Conservation (phyloP, 2,797 vertebrate genomes). For the Apogon hyalosoma region DNA sequence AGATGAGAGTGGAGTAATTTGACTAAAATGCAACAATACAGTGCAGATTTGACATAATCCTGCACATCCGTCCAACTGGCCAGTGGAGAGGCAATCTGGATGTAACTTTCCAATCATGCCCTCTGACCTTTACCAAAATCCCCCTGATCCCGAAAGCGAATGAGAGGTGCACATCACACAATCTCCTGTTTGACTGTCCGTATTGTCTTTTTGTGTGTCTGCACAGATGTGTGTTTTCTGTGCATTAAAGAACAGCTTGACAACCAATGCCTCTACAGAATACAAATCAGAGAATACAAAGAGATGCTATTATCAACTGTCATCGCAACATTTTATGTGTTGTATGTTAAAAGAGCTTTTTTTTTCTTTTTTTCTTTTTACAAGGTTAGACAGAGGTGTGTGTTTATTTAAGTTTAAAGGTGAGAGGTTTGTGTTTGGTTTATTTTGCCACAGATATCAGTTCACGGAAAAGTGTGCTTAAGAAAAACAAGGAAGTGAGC, state of each 20-base stretch:
- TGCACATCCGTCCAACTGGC: conserved; percentile 65
- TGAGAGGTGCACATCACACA: conserved; percentile 9
- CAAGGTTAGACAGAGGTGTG: conserved; percentile 43
- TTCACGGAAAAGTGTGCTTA: conserved; percentile 70
- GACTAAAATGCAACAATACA: conserved; percentile 81
- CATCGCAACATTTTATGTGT: conserved; percentile 43
- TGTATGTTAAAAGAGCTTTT: conserved; percentile 14
- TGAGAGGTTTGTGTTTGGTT: conserved; percentile 78
- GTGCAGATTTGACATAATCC: conserved; percentile 79
- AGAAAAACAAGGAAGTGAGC: conserved; percentile 77
- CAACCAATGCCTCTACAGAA: not conserved
- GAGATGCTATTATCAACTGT: not conserved
- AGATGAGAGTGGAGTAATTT: conserved; percentile 81
- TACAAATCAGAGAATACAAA: not conserved
- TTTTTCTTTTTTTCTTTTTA: conserved; percentile 65
- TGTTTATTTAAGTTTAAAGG: conserved; percentile 78
- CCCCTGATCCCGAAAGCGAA: conserved; percentile 26
- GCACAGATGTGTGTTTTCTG: not conserved
- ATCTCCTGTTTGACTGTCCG: not conserved
- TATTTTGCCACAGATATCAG: conserved; percentile 76
- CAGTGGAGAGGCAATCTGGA: conserved; percentile 57
- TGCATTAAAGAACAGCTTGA: not conserved
- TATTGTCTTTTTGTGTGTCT: not conserved
- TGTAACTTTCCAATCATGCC: conserved; percentile 53
- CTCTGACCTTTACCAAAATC: conserved; percentile 64